These are phyloP conservation scores for Polypedilum vanderplanki DNA, from an alignment of 1,140 invertebrate genomes.

Conservation along the genomic window DNA sequence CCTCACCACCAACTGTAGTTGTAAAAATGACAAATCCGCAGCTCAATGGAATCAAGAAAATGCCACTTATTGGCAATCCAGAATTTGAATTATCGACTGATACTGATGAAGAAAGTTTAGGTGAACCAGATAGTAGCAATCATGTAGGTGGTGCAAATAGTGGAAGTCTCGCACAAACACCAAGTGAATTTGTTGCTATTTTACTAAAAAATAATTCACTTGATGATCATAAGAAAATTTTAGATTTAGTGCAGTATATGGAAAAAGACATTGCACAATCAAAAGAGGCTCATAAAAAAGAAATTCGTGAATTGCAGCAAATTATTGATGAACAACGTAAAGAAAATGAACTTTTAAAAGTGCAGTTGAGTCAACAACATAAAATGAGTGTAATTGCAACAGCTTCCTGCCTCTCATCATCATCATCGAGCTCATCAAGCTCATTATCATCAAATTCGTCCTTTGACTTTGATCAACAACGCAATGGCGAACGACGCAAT, in stretches of 20 bases:
- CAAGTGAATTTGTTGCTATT: neutral
- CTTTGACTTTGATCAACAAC: neutral
- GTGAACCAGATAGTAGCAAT: conserved; percentile 43
- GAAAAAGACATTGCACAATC: neutral
- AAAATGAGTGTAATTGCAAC: neutral
- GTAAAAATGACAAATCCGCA: conserved; percentile 18
- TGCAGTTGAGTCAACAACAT: neutral
- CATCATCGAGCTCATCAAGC: neutral
- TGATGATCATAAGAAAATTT: neutral
- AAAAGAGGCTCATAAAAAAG: neutral
- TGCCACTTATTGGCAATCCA: conserved; percentile 39
- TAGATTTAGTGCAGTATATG: neutral
- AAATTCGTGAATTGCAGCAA: neutral
- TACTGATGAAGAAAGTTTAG: conserved; percentile 49
- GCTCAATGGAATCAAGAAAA: conserved; percentile 12
- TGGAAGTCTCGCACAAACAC: neutral
- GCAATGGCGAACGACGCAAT: neutral
- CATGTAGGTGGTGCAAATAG: conserved; percentile 33
- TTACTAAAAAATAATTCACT: conserved; percentile 6
- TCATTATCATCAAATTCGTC: conserved; percentile 21
- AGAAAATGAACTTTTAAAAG: neutral
- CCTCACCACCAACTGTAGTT: conserved; percentile 30
- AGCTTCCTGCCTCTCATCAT: neutral
- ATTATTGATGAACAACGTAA: neutral
- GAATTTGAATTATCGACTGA: conserved; percentile 58